Percentiles rank a stretch among this genome's conserved stretches.
Evolutionary conservation across 92 coral and sea anemone genomes (phyloP).

Genomic region (Umimayanthus kanabou): DNA sequence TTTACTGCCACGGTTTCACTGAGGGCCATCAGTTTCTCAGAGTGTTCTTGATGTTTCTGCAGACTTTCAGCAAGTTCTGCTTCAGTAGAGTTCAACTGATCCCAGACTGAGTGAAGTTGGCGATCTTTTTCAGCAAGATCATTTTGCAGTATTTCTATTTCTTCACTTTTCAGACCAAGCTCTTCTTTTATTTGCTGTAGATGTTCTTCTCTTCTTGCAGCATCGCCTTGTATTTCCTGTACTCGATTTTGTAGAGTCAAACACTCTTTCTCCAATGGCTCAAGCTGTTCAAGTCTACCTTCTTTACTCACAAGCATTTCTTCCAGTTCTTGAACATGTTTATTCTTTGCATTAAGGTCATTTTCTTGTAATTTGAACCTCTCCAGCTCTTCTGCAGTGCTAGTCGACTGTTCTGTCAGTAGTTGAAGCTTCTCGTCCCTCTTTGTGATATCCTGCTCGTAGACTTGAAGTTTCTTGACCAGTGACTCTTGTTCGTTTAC

Average conservation of each 20-base stretch:
- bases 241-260: neutral
- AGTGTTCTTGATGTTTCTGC: constrained; percentile 24
- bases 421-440: neutral
- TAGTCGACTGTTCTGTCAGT: neutral
- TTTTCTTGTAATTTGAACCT: neutral
- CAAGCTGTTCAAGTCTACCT: neutral
- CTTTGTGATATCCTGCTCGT: neutral
- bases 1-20: constrained; percentile 38
- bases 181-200: constrained; percentile 35
- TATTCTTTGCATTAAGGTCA: neutral
- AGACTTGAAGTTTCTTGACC: neutral
- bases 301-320: neutral
- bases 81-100: constrained; percentile 40
- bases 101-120: constrained; percentile 35
- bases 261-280: constrained; percentile 8
- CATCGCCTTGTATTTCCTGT: neutral
- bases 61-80: constrained; percentile 10
- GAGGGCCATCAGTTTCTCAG: constrained; percentile 50
- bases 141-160: constrained; percentile 54
- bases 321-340: neutral
- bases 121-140: constrained; percentile 64
- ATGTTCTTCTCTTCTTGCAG: neutral
- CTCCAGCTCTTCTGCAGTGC: neutral
- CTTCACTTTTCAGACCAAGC: constrained; percentile 39
- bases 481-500: constrained; percentile 12